A percentile compares a stretch with the other conserved stretches of the same genome.
These are phyloP conservation scores for Girardia tigrina DNA, from an alignment of 2,888 invertebrate genomes.

Conservation along the genomic window DNA sequence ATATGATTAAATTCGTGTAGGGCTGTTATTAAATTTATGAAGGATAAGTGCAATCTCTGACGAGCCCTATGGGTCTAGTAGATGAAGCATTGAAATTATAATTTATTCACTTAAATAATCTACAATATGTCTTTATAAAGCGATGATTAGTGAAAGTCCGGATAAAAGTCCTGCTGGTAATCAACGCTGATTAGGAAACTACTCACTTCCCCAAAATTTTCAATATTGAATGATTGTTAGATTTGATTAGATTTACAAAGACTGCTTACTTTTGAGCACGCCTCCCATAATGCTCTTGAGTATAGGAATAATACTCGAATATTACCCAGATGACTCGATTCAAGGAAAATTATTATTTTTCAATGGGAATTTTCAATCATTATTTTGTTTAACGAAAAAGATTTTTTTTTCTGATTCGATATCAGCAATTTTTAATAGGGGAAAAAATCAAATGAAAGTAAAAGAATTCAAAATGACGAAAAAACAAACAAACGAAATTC, in stretches of 20 bases:
- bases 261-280: slow-evolving; percentile 8
- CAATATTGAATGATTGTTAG: slow-evolving; percentile 13
- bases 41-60: slow-evolving; percentile 20
- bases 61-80: slow-evolving; percentile 20
- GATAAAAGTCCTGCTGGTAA: slow-evolving; percentile 23
- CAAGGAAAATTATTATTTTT: too few relatives aligned
- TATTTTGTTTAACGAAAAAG: too few relatives aligned
- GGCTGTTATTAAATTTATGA: slow-evolving; percentile 18
- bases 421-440: too few relatives aligned
- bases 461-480: too few relatives aligned
- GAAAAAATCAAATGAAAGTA: too few relatives aligned
- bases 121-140: slow-evolving; percentile 13
- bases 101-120: slow-evolving; percentile 6
- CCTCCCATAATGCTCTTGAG: slow-evolving; percentile 23
- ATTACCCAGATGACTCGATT: slow-evolving; percentile 20
- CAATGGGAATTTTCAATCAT: too few relatives aligned
- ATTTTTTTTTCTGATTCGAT: too few relatives aligned
- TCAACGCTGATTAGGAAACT: slow-evolving; percentile 18
- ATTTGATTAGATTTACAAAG: slow-evolving; percentile 23
- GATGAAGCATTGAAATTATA: slow-evolving; percentile 15
- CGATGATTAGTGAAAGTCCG: slow-evolving; percentile 4
- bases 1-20: slow-evolving; percentile 19
- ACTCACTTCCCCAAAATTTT: slow-evolving; percentile 3
- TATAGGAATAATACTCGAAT: slow-evolving; percentile 17
- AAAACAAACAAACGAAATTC: too few relatives aligned